Evolutionary conservation across 2,888 invertebrate genomes (phyloP).

Genomic region (Lochmaea crataegi): DNA sequence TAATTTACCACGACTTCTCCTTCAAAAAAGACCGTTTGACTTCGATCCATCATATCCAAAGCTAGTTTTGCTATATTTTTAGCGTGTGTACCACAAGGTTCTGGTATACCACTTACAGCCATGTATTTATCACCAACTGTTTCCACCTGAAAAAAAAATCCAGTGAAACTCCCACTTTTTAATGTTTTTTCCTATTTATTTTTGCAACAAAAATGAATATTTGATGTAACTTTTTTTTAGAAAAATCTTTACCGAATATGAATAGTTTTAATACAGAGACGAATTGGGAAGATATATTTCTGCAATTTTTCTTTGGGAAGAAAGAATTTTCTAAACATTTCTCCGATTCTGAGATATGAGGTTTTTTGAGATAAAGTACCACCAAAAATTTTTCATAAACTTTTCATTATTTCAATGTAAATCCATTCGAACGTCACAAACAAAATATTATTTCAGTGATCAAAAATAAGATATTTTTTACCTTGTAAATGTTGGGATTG

Average conservation of each 20-base stretch:
- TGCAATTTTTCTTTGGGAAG: no score
- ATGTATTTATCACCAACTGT: constrained; percentile 98
- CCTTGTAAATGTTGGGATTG: constrained; percentile 96
- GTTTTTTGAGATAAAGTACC: no score
- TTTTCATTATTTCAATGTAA: no score
- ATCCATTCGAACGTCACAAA: no score
- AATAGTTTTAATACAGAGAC: no score
- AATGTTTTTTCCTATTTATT: not conserved
- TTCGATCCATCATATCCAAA: constrained; percentile 95
- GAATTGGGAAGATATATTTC: no score
- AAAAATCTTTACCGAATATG: no score
- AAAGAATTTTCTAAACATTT: no score
- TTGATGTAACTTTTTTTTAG: no score
- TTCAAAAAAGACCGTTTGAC: constrained; percentile 87
- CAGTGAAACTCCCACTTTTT: not conserved
- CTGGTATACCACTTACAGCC: constrained; percentile 96
- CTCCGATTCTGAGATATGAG: no score
- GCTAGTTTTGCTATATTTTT: constrained; percentile 91
- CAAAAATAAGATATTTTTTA: constrained; percentile 58
- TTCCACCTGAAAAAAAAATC: constrained; percentile 79
- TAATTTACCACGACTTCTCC: constrained; percentile 82
- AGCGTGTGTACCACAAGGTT: constrained; percentile 90
- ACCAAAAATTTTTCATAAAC: no score
- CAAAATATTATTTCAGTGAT: not conserved
- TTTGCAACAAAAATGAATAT: not conserved